phyloP scores from a whole-genome alignment of 1,140 invertebrate genomes.

The Eriosoma lanigerum region DNA sequence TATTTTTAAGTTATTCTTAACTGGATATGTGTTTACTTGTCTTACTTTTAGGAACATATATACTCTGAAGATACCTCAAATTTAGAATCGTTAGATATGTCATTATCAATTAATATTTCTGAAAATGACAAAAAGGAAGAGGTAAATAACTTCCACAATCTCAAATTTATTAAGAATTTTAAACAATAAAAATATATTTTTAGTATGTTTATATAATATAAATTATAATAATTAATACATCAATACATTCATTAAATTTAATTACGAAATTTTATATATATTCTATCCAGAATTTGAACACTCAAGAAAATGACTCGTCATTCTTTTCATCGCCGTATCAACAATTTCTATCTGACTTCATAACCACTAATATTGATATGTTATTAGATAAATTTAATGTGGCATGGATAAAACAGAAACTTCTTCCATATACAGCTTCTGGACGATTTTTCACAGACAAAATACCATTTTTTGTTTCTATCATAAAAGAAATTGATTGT shows the following conservation, averaged over 20 bases:
- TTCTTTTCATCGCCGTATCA: slow-evolving; percentile 40
- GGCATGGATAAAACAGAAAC: slow-evolving; percentile 44
- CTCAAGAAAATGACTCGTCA: slow-evolving; percentile 23
- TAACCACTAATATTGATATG: slow-evolving; percentile 1
- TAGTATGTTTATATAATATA: too few species aligned
- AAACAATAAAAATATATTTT: too few species aligned
- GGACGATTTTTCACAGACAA: slow-evolving; percentile 34
- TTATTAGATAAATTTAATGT: slow-evolving; percentile 45
- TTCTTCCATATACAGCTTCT: slow-evolving; percentile 24
- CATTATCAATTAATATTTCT: background rate
- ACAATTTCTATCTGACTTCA: slow-evolving; percentile 41
- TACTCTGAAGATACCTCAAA: slow-evolving; percentile 15
- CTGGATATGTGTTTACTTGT: background rate
- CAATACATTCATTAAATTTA: too few species aligned
- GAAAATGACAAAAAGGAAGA: slow-evolving; percentile 40
- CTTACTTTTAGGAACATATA: slow-evolving; percentile 15
- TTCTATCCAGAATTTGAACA: slow-evolving; percentile 22
- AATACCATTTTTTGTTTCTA: slow-evolving; percentile 51
- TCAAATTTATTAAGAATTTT: background rate
- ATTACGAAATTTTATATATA: too few species aligned
- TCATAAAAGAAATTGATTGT: slow-evolving; percentile 50
- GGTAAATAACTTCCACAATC: background rate
- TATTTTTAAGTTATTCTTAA: too few species aligned
- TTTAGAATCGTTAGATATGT: slow-evolving; percentile 29
- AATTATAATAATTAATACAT: too few species aligned